Conservation (phyloP, 2,113 vertebrate species). For the Empidonax traillii region DNA sequence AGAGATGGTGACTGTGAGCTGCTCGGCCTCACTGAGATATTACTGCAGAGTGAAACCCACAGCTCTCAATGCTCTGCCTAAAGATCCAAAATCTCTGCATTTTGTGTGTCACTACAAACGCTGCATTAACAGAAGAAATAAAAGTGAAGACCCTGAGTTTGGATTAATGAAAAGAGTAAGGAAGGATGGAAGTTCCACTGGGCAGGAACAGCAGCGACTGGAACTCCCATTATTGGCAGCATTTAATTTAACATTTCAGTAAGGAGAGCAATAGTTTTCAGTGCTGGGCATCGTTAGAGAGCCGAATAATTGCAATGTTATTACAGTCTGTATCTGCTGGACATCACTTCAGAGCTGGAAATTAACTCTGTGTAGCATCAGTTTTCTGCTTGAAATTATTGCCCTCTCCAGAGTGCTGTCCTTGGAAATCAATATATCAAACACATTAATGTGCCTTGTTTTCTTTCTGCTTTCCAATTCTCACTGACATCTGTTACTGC, state of each 20-base stretch:
- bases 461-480: neutral
- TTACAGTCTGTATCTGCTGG: neutral
- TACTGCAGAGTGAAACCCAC: neutral
- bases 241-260: constrained; percentile 28
- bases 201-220: neutral
- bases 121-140: neutral
- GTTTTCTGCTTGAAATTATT: neutral
- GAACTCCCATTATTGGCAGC: neutral
- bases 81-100: no score
- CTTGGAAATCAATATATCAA: neutral
- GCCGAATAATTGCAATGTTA: neutral
- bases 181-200: neutral
- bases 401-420: neutral
- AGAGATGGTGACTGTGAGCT: neutral
- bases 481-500: neutral
- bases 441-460: neutral
- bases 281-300: neutral
- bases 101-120: neutral
- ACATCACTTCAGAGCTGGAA: neutral
- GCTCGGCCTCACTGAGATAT: neutral
- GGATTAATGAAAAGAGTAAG: neutral
- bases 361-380: neutral
- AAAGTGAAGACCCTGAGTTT: neutral
- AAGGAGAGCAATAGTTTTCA: neutral
- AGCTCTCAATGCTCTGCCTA: accelerated